Conservation (phyloP, 2,113 vertebrate species). For the Tragulus kanchil region DNA sequence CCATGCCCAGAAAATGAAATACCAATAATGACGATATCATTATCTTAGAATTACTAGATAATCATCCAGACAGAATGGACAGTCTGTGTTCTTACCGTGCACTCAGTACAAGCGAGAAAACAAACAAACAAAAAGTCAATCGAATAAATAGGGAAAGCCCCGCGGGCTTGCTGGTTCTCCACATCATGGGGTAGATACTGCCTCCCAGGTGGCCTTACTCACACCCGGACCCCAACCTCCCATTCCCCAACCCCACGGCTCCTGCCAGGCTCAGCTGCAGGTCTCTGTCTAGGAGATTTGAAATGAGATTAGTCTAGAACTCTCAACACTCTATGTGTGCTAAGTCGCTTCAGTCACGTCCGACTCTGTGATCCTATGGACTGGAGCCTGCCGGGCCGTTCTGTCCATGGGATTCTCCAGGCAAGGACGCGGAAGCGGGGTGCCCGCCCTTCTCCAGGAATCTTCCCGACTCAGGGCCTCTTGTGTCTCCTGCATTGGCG, state of each 20-base stretch:
- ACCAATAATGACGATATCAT: too few species aligned
- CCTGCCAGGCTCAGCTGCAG: not conserved
- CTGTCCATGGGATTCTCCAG: not conserved
- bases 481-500: not conserved
- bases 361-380: not conserved
- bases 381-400: accelerated
- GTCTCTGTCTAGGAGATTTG: not conserved
- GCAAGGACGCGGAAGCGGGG: not conserved
- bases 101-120: not conserved
- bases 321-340: accelerated
- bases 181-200: accelerated
- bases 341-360: not conserved
- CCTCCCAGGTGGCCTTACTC: not conserved
- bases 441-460: not conserved
- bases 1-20: not conserved
- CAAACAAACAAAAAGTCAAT: not conserved
- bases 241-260: accelerated
- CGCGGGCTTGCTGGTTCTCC: not conserved
- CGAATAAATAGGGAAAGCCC: not conserved
- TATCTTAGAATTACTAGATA: not conserved
- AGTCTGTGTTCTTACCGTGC: not conserved
- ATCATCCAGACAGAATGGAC: not conserved
- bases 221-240: accelerated
- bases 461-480: not conserved
- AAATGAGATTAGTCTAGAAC: not conserved